These are phyloP conservation scores for Scolopax mira DNA, from an alignment of 2,113 vertebrate genomes.

Conservation along the genomic window DNA sequence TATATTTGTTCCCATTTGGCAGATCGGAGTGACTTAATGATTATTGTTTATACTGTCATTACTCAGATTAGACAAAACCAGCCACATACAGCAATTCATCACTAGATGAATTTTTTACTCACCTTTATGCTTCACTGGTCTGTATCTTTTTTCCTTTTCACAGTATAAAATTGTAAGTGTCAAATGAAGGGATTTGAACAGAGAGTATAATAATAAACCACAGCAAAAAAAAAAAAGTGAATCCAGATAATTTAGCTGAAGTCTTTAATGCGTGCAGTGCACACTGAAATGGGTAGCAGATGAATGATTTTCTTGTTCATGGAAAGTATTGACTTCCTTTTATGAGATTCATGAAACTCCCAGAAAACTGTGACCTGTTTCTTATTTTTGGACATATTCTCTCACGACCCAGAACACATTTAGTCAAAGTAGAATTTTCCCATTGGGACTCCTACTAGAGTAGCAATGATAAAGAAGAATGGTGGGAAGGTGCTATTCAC, in stretches of 20 bases:
- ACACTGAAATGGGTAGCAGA: constrained; percentile 33
- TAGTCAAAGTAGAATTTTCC: neutral
- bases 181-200: constrained; percentile 60
- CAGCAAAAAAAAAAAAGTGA: constrained; percentile 47
- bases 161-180: constrained; percentile 71
- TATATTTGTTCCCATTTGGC: constrained; percentile 83
- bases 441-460: neutral
- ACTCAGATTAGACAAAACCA: constrained; percentile 54
- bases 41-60: constrained; percentile 65
- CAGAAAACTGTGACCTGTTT: constrained; percentile 17
- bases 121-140: constrained; percentile 63
- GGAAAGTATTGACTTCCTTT: constrained; percentile 39
- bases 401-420: neutral
- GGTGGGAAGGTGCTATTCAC: neutral
- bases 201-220: constrained; percentile 57
- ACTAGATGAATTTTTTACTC: constrained; percentile 49
- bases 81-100: constrained; percentile 53
- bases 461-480: neutral
- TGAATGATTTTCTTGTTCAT: constrained; percentile 17
- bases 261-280: constrained; percentile 33
- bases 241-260: constrained; percentile 40
- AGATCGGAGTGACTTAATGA: constrained; percentile 70
- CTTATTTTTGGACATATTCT: neutral
- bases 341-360: constrained; percentile 40
- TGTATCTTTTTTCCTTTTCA: constrained; percentile 53